These are phyloP conservation scores for Salvator merianae DNA, from an alignment of 2,113 vertebrate genomes.

Conservation along the genomic window DNA sequence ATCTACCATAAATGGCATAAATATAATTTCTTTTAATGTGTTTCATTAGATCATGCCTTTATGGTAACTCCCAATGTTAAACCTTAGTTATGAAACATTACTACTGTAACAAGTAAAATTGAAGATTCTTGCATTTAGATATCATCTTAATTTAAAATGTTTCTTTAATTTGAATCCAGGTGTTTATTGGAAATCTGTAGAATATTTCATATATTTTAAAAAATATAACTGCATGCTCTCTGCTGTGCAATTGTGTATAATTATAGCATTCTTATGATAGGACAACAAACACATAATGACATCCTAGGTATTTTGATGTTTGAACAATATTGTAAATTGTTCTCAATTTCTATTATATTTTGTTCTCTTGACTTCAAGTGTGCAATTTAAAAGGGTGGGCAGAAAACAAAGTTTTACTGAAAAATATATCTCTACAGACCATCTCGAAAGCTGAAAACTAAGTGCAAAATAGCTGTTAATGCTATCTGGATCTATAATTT, in stretches of 20 bases:
- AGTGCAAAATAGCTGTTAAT: no score
- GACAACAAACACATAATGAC: background rate
- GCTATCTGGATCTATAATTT: no score
- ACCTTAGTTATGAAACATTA: background rate
- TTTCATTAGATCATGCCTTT: background rate
- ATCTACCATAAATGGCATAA: background rate
- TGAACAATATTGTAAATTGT: background rate
- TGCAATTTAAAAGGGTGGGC: background rate
- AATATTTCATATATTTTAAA: background rate
- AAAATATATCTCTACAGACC: no score
- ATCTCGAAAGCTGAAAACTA: no score
- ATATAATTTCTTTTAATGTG: background rate
- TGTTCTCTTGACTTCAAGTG: background rate
- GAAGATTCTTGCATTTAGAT: background rate
- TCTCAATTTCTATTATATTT: background rate
- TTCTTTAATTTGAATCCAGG: background rate
- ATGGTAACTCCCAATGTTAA: background rate
- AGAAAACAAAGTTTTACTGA: no score
- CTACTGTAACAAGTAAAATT: background rate
- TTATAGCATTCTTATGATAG: background rate
- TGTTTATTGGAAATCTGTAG: background rate
- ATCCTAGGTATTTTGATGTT: background rate
- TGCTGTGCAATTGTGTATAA: background rate
- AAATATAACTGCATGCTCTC: background rate
- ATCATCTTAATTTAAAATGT: background rate